Conservation (phyloP, 2,888 invertebrate species). For the Synergus umbraculus region DNA sequence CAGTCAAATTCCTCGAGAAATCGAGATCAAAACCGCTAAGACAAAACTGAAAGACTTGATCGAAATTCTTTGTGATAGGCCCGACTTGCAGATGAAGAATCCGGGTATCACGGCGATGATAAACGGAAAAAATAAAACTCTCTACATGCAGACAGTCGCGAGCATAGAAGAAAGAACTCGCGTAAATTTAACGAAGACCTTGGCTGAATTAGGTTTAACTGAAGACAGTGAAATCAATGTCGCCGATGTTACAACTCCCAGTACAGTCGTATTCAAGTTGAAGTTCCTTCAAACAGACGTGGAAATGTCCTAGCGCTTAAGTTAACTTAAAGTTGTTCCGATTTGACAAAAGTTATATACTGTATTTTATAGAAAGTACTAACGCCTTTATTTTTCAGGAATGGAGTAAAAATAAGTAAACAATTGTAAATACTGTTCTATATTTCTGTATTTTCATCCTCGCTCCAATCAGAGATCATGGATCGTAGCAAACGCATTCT, state of each 20-base stretch:
- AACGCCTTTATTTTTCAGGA: not conserved
- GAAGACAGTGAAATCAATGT: slow-evolving; percentile 94
- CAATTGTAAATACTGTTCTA: slow-evolving; percentile 58
- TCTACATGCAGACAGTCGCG: slow-evolving; percentile 95
- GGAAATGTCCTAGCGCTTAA: slow-evolving; percentile 59
- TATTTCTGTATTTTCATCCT: slow-evolving; percentile 59
- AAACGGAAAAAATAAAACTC: slow-evolving; percentile 91
- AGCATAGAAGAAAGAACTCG: slow-evolving; percentile 94
- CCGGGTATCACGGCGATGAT: slow-evolving; percentile 91
- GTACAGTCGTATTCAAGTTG: slow-evolving; percentile 86
- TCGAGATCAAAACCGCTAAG: slow-evolving; percentile 81
- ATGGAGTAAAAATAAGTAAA: slow-evolving; percentile 54
- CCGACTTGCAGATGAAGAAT: slow-evolving; percentile 92
- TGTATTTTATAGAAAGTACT: not conserved
- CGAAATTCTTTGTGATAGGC: slow-evolving; percentile 86
- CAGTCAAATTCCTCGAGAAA: slow-evolving; percentile 83
- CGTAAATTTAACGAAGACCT: slow-evolving; percentile 91
- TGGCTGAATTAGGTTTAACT: slow-evolving; percentile 89
- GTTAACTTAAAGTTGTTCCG: slow-evolving; percentile 29
- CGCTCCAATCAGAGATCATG: slow-evolving; percentile 55
- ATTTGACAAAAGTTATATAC: not conserved
- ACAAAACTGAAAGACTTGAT: slow-evolving; percentile 90
- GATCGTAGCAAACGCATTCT: slow-evolving; percentile 56
- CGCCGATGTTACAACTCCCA: slow-evolving; percentile 94
- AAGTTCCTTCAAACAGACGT: slow-evolving; percentile 79